phyloP scores from a whole-genome alignment of 2,797 vertebrate genomes.

The Parauchenoglanis ngamensis region DNA sequence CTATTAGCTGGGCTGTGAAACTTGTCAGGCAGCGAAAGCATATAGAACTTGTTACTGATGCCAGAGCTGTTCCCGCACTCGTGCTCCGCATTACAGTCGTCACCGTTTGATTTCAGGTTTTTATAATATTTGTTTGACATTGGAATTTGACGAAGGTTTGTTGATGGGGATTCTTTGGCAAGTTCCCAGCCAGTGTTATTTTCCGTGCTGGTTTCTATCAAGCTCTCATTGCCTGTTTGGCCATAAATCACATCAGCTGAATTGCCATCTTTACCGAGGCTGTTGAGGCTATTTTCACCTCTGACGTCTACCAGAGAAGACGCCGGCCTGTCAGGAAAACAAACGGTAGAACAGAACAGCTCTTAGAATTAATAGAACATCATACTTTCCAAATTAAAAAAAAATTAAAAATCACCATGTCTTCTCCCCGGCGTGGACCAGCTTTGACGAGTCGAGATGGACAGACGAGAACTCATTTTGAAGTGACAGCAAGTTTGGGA shows the following conservation, averaged over 20 bases:
- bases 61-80: slow-evolving; percentile 35
- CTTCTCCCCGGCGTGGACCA: slow-evolving; percentile 26
- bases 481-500: slow-evolving; percentile 1
- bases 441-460: slow-evolving; percentile 29
- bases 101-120: background rate
- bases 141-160: background rate
- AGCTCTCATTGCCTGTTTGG: slow-evolving; percentile 7
- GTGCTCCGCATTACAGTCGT: background rate
- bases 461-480: background rate
- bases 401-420: slow-evolving; percentile 35
- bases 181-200: background rate
- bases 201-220: background rate
- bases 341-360: background rate
- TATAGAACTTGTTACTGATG: slow-evolving; percentile 49
- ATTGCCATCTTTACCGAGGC: slow-evolving; percentile 1
- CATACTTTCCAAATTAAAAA: background rate
- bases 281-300: slow-evolving; percentile 25
- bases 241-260: slow-evolving; percentile 44
- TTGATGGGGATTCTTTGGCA: background rate
- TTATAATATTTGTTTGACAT: background rate
- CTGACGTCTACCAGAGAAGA: background rate
- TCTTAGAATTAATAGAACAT: background rate
- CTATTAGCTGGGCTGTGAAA: background rate
- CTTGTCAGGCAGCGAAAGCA: background rate
- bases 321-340: slow-evolving; percentile 45